Percentiles rank a stretch among this genome's conserved stretches.
phyloP scores from a whole-genome alignment of 2,888 invertebrate genomes.

The Neoaliturus tenellus region DNA sequence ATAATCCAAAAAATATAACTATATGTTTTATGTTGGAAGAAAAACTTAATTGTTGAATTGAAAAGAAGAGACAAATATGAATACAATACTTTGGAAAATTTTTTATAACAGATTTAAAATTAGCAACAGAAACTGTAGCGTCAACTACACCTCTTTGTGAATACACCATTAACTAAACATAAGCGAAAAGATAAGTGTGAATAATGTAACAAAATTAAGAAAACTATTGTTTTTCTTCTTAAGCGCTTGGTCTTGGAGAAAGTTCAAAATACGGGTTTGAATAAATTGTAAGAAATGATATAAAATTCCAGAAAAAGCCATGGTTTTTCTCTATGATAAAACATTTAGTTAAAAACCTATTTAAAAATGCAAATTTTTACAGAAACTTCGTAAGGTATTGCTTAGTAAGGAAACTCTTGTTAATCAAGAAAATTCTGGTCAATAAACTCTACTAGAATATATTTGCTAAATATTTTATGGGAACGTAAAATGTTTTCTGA shows the following conservation, averaged over 20 bases:
- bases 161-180: no score
- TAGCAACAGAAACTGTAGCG: no score
- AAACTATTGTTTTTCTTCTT: no score
- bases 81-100: no score
- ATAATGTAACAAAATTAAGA: neutral
- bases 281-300: neutral
- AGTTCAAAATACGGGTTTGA: neutral
- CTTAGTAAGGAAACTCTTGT: neutral
- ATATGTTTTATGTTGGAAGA: no score
- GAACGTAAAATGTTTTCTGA: neutral
- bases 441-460: conserved; percentile 1
- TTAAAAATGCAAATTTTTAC: neutral
- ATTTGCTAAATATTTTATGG: neutral
- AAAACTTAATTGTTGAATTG: no score
- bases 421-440: conserved; percentile 30
- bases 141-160: no score
- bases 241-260: neutral
- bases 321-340: neutral
- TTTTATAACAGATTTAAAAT: no score
- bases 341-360: neutral
- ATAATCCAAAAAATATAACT: no score
- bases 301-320: neutral
- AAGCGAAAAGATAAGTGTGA: neutral
- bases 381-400: neutral
- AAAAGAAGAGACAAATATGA: no score